Conservation (phyloP, 1,140 invertebrate genomes). For the Macrocentrus cingulum region DNA sequence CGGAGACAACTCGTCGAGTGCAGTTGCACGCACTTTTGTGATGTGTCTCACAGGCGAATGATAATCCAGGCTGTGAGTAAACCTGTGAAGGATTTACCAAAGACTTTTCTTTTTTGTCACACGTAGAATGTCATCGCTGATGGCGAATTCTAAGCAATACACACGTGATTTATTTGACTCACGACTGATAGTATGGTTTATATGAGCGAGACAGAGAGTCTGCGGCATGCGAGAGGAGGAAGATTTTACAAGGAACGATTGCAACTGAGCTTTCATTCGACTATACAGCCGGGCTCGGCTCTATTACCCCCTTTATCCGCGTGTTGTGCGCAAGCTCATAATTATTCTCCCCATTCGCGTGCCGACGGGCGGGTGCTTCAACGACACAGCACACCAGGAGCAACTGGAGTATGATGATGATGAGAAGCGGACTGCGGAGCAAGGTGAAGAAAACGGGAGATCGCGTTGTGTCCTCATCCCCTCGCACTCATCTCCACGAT, state of each 20-base stretch:
- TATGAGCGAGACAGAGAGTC: too few species aligned
- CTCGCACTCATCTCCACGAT: too few species aligned
- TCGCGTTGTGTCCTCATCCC: too few species aligned
- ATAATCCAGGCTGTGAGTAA: slow-evolving; percentile 16
- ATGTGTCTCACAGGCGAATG: slow-evolving; percentile 12
- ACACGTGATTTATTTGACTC: too few species aligned
- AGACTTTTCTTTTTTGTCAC: too few species aligned
- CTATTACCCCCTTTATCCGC: slow-evolving; percentile 33
- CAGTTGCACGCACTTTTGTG: slow-evolving; percentile 13
- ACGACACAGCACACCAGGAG: slow-evolving; percentile 24
- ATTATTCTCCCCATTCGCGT: slow-evolving; percentile 52
- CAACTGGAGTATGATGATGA: background rate
- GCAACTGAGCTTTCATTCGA: slow-evolving; percentile 29
- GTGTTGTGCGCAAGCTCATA: slow-evolving; percentile 56
- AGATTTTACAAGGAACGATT: slow-evolving; percentile 31
- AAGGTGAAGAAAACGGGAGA: background rate
- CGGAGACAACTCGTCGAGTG: slow-evolving; percentile 28
- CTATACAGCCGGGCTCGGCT: slow-evolving; percentile 30
- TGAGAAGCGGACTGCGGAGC: background rate
- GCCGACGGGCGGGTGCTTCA: slow-evolving; percentile 35
- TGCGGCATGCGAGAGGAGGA: background rate
- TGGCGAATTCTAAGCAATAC: background rate
- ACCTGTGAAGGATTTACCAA: too few species aligned
- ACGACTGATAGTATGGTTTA: too few species aligned
- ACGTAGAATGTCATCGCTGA: too few species aligned